These are phyloP conservation scores for Oophaga pumilio DNA, from an alignment of 2,113 vertebrate species.

Conservation along the genomic window DNA sequence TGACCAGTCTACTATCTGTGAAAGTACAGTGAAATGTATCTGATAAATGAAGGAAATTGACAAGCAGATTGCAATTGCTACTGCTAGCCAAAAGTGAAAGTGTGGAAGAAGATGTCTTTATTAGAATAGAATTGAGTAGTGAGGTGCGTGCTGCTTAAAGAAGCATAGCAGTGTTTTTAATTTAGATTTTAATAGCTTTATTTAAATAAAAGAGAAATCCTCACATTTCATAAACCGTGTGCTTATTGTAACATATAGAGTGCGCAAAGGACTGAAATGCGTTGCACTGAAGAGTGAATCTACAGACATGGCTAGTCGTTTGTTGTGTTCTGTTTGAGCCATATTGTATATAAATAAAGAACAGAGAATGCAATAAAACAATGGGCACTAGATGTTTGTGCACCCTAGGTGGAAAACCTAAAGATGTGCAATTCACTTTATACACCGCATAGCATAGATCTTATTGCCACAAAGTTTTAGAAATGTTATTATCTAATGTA, in stretches of 20 bases:
- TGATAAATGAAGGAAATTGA: constrained; percentile 72
- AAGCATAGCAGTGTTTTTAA: constrained; percentile 26
- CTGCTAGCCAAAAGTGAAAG: constrained; percentile 67
- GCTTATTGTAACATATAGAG: constrained; percentile 61
- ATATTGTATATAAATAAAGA: constrained; percentile 65
- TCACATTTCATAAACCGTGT: constrained; percentile 59
- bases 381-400: constrained; percentile 64
- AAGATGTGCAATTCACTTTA: constrained; percentile 66
- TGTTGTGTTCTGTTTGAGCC: constrained; percentile 72
- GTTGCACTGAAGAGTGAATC: constrained; percentile 45
- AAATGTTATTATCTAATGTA: constrained; percentile 66
- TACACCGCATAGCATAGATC: constrained; percentile 55
- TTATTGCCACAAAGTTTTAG: constrained; percentile 65
- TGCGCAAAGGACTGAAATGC: constrained; percentile 61
- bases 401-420: constrained; percentile 66
- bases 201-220: constrained; percentile 58
- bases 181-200: constrained; percentile 48
- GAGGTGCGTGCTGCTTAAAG: constrained; percentile 42
- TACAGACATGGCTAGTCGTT: constrained; percentile 58
- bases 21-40: constrained; percentile 79
- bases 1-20: constrained; percentile 76
- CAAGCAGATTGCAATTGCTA: constrained; percentile 67
- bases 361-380: constrained; percentile 69
- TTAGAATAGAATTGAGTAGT: constrained; percentile 28
- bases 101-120: constrained; percentile 11